phyloP scores from a whole-genome alignment of 2,113 vertebrate genomes.

The Danio rerio region GRCz12tu NC_133180.1:52028501-52029000 shows the following conservation, averaged over 20 bases:
- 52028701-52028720: slow-evolving; percentile 85
- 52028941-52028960: slow-evolving; percentile 94
- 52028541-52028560: too few species aligned
- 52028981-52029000: slow-evolving; percentile 94
- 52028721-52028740: slow-evolving; percentile 93
- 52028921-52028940: background rate
- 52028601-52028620: slow-evolving; percentile 7
- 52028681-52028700: slow-evolving; percentile 90
- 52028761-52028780: slow-evolving; percentile 89
- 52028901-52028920: background rate
- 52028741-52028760: slow-evolving; percentile 87
- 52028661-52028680: slow-evolving; percentile 90
- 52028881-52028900: background rate
- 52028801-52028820: too few species aligned
- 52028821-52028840: background rate
- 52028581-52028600: background rate
- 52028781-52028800: slow-evolving; percentile 84
- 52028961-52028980: slow-evolving; percentile 95
- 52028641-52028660: slow-evolving; percentile 87
- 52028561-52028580: background rate
- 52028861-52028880: background rate
- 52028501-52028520: too few species aligned
- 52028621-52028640: slow-evolving; percentile 92
- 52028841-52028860: too few species aligned
- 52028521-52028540: too few species aligned